Base-by-base conservation (phyloP, 2,888 invertebrate genomes). In the Cephus nigrinus region DNA sequence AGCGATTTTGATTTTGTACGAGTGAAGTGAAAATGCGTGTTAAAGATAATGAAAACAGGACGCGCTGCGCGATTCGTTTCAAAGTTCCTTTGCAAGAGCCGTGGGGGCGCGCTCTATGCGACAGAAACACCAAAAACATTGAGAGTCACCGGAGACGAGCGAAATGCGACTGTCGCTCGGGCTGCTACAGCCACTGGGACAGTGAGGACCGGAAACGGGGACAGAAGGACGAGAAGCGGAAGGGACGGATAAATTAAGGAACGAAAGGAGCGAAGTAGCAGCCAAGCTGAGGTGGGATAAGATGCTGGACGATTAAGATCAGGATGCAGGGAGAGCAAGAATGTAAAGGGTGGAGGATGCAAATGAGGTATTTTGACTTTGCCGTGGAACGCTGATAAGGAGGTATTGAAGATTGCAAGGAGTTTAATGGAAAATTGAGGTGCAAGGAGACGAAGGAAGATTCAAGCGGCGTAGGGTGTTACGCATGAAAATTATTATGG, bases 1-100 rank as follows among this genome's bases (percentile, higher is more conserved):
- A 88, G 89, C 89, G 88, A 88, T 87, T 88, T 86, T 82, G 86
- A 86, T 88, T 85, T 87, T 87, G 86, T 89, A 78, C 79, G 76
- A 87, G 86, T 86, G 90, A 87, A 87, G 88, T 87, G 87, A 87
- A 55, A 86, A 84, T 83, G 85, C 86, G 86, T 79, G 76, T 79
- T 55, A 23, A 55, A 9, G 55, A 55, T 55, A 55, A 55, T 2
- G 55, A 55, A 23, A 71, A 4, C 12, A 71, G 68, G 75, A 76
- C 34, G 76, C 30, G 74, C 75, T 69, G 68, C 73, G n/a, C 75
- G 76, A 74, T 36, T 84, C 85, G 80, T 81, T 83, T 83, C 84
- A 83, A 23, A 84, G 87, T 86, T 85, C 85, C 83, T 83, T 55
- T 83, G 82, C 80, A 80, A 81, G 79, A 83, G 80, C 82, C 76